A percentile compares a stretch with the other conserved stretches of the same genome.
These are phyloP conservation scores for Acleris cristana DNA, from an alignment of 2,888 invertebrate species.

Conservation along the genomic window DNA sequence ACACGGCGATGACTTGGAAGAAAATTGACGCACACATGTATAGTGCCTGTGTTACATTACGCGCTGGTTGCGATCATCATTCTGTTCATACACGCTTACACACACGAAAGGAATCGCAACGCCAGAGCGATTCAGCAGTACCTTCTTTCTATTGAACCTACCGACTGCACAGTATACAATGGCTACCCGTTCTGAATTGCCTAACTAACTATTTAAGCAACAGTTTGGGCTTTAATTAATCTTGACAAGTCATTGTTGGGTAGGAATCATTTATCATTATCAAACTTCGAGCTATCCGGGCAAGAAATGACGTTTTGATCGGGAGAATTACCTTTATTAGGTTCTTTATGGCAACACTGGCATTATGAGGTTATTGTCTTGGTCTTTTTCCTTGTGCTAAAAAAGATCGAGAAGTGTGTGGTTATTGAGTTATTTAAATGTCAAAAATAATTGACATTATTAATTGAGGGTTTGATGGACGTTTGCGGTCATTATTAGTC, in stretches of 20 bases:
- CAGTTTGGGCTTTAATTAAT: conserved; percentile 77
- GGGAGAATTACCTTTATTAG: conserved; percentile 51
- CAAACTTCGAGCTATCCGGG: conserved; percentile 61
- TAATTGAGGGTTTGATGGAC: conserved; percentile 18
- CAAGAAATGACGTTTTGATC: conserved; percentile 62
- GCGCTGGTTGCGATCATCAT: no score
- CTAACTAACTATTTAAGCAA: conserved; percentile 80
- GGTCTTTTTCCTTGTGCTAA: conserved; percentile 14
- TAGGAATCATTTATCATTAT: conserved; percentile 78
- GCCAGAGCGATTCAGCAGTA: background rate
- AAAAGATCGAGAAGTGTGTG: background rate
- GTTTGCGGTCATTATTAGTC: conserved; percentile 1
- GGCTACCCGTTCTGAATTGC: conserved; percentile 64
- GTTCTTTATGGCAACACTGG: conserved; percentile 57
- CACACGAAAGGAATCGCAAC: no score
- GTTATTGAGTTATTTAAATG: conserved; percentile 12
- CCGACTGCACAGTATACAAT: conserved; percentile 48
- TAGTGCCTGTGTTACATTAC: no score
- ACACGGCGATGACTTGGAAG: no score
- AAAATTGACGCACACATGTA: no score
- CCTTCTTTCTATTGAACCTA: conserved; percentile 22
- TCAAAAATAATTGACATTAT: conserved; percentile 30
- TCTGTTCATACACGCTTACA: no score
- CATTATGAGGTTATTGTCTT: conserved; percentile 40
- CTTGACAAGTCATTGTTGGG: conserved; percentile 73